Conservation (phyloP, 2,888 invertebrate genomes). For the Beris morrisii region DNA sequence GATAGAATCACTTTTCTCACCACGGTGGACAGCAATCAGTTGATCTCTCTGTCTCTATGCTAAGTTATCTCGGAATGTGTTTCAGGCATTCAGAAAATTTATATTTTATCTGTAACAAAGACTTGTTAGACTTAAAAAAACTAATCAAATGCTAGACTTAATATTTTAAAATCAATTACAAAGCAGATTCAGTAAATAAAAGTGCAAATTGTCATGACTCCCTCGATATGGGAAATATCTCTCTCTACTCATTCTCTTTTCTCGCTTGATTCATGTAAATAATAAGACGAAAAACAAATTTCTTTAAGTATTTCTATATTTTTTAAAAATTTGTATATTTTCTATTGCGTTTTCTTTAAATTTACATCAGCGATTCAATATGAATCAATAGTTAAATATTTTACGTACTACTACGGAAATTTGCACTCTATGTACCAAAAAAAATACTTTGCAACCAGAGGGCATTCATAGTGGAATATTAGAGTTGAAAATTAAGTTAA, state of each 20-base stretch:
- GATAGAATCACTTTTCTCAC: no score
- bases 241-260: not conserved
- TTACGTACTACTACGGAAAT: constrained; percentile 17
- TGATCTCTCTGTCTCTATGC: no score
- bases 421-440: constrained; percentile 28
- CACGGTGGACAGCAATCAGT: no score
- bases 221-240: not conserved
- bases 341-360: constrained; percentile 4
- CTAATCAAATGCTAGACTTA: not conserved
- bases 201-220: constrained; percentile 24
- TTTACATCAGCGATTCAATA: constrained; percentile 30
- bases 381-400: constrained; percentile 16
- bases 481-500: no score
- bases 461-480: constrained; percentile 1
- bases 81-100: not conserved
- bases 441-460: not conserved
- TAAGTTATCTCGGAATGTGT: not conserved
- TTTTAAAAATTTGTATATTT: not conserved
- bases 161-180: not conserved
- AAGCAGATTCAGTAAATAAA: constrained; percentile 19
- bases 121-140: not conserved
- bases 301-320: not conserved
- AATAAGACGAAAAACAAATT: not conserved
- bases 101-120: constrained; percentile 15
- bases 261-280: not conserved